These are phyloP conservation scores for Zonitis immaculata DNA, from an alignment of 2,888 invertebrate genomes.

Conservation along the genomic window DNA sequence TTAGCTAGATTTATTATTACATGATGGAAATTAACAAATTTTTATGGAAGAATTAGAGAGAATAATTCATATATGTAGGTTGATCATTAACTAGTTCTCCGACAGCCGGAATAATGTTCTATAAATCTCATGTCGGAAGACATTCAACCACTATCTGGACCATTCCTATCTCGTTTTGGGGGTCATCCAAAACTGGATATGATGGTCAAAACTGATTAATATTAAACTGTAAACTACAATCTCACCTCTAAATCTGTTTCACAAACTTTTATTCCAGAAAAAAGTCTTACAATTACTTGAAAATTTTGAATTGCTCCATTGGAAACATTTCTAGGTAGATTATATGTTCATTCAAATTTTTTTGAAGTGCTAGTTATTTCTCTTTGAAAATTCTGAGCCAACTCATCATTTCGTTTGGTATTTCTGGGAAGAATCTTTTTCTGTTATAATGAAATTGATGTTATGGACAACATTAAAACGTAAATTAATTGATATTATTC, in stretches of 20 bases:
- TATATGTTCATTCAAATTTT: too few species aligned
- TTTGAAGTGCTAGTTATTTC: too few species aligned
- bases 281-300: too few species aligned
- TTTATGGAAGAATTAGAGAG: not conserved
- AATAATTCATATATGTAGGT: constrained; percentile 27
- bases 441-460: too few species aligned
- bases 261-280: not conserved
- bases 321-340: too few species aligned
- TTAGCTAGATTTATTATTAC: not conserved
- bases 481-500: too few species aligned
- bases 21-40: not conserved
- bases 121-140: constrained; percentile 40
- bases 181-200: not conserved
- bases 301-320: too few species aligned
- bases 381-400: too few species aligned
- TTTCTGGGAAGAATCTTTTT: too few species aligned
- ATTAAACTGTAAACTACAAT: not conserved
- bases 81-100: constrained; percentile 37
- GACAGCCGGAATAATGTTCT: constrained; percentile 39
- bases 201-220: not conserved
- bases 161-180: constrained; percentile 11
- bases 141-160: constrained; percentile 29
- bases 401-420: too few species aligned
- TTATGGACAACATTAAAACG: too few species aligned
- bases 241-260: not conserved